These are phyloP conservation scores for Ormyrus labotus DNA, from an alignment of 2,888 invertebrate species.

Conservation along the genomic window DNA sequence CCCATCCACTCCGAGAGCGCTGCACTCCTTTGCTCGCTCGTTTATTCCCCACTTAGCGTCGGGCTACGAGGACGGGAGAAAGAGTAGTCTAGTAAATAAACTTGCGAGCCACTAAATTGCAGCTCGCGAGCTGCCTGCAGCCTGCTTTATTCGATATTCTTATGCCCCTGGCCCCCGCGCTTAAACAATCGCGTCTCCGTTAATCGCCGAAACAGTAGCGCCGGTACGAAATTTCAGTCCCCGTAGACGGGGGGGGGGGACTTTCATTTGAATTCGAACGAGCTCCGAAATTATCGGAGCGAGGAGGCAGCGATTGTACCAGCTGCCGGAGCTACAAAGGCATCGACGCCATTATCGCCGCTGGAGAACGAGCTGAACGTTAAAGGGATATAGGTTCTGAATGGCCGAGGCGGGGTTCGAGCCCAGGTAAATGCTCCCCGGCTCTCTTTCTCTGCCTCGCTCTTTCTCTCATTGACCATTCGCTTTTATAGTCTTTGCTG, in stretches of 20 bases:
- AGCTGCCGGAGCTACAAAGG: conserved; percentile 6
- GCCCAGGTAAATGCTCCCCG: conserved; percentile 25
- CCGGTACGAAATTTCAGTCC: too few species aligned
- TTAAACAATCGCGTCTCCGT: conserved; percentile 9
- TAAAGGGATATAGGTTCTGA: conserved; percentile 22
- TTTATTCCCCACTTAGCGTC: conserved; percentile 26
- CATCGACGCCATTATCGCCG: conserved; percentile 31
- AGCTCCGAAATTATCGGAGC: conserved; percentile 17
- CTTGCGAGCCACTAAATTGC: conserved; percentile 31
- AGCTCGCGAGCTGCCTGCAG: conserved; percentile 9
- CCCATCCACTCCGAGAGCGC: conserved; percentile 2
- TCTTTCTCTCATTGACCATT: neutral
- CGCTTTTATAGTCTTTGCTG: neutral
- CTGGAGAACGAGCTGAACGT: conserved; percentile 18
- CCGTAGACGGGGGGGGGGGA: neutral
- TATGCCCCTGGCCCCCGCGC: neutral
- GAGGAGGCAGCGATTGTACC: conserved; percentile 6
- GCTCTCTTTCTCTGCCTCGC: conserved; percentile 3
- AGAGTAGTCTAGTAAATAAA: conserved; percentile 27
- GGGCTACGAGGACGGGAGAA: neutral
- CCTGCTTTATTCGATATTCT: conserved; percentile 40
- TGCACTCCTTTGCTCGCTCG: conserved; percentile 23
- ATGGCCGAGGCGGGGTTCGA: neutral
- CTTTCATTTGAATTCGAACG: conserved; percentile 38
- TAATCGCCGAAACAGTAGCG: neutral